Conservation (phyloP, 2,797 vertebrate species). For the Crenuchus spilurus region DNA sequence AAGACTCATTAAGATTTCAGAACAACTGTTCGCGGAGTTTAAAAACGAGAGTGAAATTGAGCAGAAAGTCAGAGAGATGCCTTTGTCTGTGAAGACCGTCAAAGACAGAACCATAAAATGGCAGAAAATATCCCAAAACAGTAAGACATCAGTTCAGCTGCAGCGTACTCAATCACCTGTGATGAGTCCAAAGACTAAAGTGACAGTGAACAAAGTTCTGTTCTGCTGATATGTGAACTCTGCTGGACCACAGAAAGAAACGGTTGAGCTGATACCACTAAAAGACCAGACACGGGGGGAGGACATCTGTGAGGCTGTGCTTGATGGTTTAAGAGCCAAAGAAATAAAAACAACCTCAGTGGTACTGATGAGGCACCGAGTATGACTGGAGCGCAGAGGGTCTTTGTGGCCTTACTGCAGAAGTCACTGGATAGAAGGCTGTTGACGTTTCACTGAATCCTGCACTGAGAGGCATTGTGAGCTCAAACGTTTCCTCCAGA, state of each 20-base stretch:
- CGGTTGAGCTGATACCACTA: conserved; percentile 21
- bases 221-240: conserved; percentile 37
- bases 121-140: conserved; percentile 33
- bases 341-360: conserved; percentile 40
- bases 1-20: conserved; percentile 41
- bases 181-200: conserved; percentile 38
- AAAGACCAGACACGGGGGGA: conserved; percentile 27
- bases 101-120: conserved; percentile 16
- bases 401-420: conserved; percentile 51
- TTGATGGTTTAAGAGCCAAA: conserved; percentile 6
- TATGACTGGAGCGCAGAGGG: conserved; percentile 46
- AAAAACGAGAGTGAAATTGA: conserved; percentile 35
- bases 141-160: conserved; percentile 39
- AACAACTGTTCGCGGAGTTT: too few relatives aligned
- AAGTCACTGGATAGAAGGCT: conserved; percentile 46
- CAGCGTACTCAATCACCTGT: conserved; percentile 21
- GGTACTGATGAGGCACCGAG: conserved; percentile 32
- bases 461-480: conserved; percentile 54
- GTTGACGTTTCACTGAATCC: conserved; percentile 48
- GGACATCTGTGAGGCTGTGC: conserved; percentile 34
- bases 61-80: conserved; percentile 21
- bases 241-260: conserved; percentile 34
- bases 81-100: conserved; percentile 10
- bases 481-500: conserved; percentile 42
- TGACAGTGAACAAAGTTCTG: conserved; percentile 26